These are phyloP conservation scores for Cataglyphis livida DNA, from an alignment of 2,888 invertebrate species.

Conservation along the genomic window DNA sequence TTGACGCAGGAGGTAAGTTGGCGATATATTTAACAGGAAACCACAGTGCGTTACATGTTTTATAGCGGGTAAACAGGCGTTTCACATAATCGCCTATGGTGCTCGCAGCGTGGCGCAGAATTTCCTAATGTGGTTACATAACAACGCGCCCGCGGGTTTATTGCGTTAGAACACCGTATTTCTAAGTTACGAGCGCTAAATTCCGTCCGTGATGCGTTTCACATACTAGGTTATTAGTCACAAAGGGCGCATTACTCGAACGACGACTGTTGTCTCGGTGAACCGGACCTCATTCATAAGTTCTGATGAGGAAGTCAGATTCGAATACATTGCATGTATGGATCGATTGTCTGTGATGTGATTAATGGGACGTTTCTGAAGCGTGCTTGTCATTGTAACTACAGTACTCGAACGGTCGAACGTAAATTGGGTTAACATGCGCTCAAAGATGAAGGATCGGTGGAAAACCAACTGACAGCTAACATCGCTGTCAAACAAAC, in stretches of 20 bases:
- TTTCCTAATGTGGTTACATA: slow-evolving; percentile 56
- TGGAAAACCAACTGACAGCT: slow-evolving; percentile 62
- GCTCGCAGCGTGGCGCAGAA: neutral
- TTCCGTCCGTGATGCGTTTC: slow-evolving; percentile 33
- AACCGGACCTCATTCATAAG: slow-evolving; percentile 43
- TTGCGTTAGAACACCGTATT: slow-evolving; percentile 43
- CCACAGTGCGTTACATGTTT: slow-evolving; percentile 42
- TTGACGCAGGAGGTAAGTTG: slow-evolving; percentile 49
- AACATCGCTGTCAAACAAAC: slow-evolving; percentile 55
- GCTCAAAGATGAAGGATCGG: slow-evolving; percentile 73
- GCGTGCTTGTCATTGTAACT: slow-evolving; percentile 67
- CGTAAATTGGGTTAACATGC: slow-evolving; percentile 75
- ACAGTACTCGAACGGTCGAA: slow-evolving; percentile 69
- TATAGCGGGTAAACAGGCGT: slow-evolving; percentile 43
- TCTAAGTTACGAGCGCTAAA: slow-evolving; percentile 63
- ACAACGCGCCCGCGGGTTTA: slow-evolving; percentile 41
- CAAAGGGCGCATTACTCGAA: slow-evolving; percentile 26
- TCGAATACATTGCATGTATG: slow-evolving; percentile 61
- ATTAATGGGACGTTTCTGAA: slow-evolving; percentile 73
- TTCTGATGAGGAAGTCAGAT: slow-evolving; percentile 64
- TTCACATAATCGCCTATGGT: slow-evolving; percentile 56
- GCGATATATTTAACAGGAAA: slow-evolving; percentile 48
- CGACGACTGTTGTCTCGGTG: slow-evolving; percentile 16
- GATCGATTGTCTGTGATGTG: slow-evolving; percentile 76
- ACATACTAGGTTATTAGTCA: slow-evolving; percentile 8